Conservation (phyloP, 2,888 invertebrate species). For the Spialia ferax region DNA sequence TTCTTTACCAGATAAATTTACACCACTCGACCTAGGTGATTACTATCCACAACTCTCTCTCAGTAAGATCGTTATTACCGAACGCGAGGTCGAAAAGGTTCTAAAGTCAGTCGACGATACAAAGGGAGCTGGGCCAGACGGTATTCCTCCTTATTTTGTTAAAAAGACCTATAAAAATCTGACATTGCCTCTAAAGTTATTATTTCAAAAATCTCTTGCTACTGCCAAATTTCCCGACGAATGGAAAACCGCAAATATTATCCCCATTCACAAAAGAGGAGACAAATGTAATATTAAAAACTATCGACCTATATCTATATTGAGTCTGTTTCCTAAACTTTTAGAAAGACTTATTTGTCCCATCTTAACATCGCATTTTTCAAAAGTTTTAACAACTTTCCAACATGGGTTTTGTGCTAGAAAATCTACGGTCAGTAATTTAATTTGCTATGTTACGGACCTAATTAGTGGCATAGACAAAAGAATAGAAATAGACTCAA, state of each 20-base stretch:
- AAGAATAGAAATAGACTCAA: neutral
- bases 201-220: neutral
- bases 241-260: neutral
- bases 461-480: neutral
- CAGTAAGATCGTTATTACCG: neutral
- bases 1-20: neutral
- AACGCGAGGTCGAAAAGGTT: neutral
- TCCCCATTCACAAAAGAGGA: slow-evolving; percentile 1
- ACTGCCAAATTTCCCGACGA: neutral
- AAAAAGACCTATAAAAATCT: neutral
- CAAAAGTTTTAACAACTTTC: neutral
- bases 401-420: slow-evolving; percentile 1
- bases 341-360: neutral
- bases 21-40: neutral
- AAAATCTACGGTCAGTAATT: neutral
- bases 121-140: slow-evolving; percentile 2
- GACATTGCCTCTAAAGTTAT: neutral
- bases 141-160: neutral
- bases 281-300: neutral
- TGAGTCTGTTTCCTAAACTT: neutral
- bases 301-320: neutral
- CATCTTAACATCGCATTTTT: neutral
- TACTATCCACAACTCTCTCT: neutral
- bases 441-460: neutral
- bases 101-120: neutral